Percentiles rank a stretch among this genome's conserved stretches.
Conservation (phyloP, 2,113 vertebrate species). For the Pithys albifrons region DNA sequence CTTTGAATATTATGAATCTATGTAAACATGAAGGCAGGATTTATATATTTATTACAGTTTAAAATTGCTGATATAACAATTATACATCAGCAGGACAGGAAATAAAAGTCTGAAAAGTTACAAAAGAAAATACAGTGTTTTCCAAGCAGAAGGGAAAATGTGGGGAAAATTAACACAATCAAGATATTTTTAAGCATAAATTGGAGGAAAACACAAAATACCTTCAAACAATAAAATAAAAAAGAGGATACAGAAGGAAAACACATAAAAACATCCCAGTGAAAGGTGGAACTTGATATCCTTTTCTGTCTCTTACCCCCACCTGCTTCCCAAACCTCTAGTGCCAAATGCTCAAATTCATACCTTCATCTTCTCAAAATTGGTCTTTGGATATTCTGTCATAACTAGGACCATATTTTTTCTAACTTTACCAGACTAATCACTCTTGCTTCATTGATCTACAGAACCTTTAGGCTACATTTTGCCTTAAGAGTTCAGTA, state of each 20-base stretch:
- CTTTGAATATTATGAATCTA: not conserved
- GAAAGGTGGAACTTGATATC: not conserved
- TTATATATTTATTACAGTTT: not conserved
- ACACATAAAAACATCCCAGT: not conserved
- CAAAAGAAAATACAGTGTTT: not conserved
- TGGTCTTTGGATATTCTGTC: not conserved
- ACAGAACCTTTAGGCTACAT: not conserved
- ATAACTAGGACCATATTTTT: not conserved
- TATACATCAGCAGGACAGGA: not conserved
- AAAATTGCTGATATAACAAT: not conserved
- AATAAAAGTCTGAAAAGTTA: not conserved
- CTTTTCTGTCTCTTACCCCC: not conserved
- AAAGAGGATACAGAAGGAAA: not conserved
- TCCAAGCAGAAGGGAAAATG: not conserved
- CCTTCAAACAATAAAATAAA: not conserved
- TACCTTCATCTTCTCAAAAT: not conserved
- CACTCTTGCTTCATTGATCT: not conserved
- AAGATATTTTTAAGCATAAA: not conserved
- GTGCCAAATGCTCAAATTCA: not conserved
- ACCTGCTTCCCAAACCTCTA: not conserved
- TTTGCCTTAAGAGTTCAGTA: not conserved
- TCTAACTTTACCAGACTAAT: not conserved
- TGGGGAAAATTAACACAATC: not conserved
- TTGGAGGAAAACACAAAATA: not conserved
- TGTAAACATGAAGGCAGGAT: not conserved